phyloP scores from a whole-genome alignment of 1,140 invertebrate species.

The Eupristina koningsbergeri region DNA sequence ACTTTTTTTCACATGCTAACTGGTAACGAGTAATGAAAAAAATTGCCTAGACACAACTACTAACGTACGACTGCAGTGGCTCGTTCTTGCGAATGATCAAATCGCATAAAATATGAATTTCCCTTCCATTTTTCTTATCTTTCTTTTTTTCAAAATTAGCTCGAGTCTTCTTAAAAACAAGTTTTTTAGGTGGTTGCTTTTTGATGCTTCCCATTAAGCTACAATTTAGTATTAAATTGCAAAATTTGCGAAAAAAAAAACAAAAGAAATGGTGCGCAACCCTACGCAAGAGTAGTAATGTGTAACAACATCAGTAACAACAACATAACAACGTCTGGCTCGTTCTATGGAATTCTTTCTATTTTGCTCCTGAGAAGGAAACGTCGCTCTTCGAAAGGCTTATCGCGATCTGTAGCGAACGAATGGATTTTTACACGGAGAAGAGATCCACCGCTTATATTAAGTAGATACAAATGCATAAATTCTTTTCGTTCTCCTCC shows the following conservation, averaged over 20 bases:
- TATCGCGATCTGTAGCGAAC: neutral
- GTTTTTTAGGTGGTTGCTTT: neutral
- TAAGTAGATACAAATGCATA: neutral
- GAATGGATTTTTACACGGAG: neutral
- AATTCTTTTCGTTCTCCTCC: neutral
- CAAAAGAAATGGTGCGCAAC: neutral
- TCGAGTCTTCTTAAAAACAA: neutral
- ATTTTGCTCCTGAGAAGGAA: neutral
- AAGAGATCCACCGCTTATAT: neutral
- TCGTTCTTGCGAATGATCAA: neutral
- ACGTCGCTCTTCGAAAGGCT: conserved; percentile 11
- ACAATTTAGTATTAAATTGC: neutral
- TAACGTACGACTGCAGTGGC: neutral
- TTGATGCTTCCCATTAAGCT: conserved; percentile 7
- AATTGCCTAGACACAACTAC: neutral
- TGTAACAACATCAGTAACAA: neutral
- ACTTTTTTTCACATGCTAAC: neutral
- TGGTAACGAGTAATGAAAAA: neutral
- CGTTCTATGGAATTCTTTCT: neutral
- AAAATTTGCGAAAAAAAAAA: neutral
- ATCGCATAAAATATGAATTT: conserved; percentile 5
- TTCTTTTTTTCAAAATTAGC: neutral
- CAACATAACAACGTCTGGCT: neutral
- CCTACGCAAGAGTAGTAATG: neutral
- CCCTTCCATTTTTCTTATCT: conserved; percentile 15